Base-by-base conservation (phyloP, 2,888 invertebrate species). In the Cheiracanthium punctorium region DNA sequence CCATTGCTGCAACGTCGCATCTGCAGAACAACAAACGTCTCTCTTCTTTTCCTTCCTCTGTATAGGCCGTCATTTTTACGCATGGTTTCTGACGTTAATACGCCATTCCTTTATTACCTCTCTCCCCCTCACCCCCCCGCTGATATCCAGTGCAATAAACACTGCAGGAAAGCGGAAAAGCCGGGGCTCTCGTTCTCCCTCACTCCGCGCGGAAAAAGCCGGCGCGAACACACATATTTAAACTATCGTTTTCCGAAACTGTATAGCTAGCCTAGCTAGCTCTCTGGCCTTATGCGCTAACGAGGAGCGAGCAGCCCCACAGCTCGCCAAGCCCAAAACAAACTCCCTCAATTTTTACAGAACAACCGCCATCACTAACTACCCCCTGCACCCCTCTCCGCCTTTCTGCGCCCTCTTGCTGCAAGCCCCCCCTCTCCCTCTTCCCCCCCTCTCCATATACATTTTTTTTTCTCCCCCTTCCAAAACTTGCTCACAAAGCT, bases 321-420 rank as follows among this genome's bases (percentile, higher is more conserved):
- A 58, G 58, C 58, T 37, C 37, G 37, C 10, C 37, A 37, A 4
- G 4, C 58, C 58, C 58, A 24, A 58, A 58, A 58, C 58, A 58
- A 58, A 58, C 58, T 58, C 7, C 43, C 58, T 17, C 24, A 58
- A 58, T 58, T 58, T 58, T 58, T 58, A 58, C 58, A 24, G 58
- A 58, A 58, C 30, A 67, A 67, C 67, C 32, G 30, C 67, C 67
- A 67, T 67, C 30, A 67, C 30, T 32, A 67, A 67, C 67, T 67
- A 32, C 67, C 30, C 17, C 32, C 32, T 17, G 0, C 30, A n/a
- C 32, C 30, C 2, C 17, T 28, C 32, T 17, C 24, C 24, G 4
- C 7, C 24, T 17, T 58, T 5, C 58, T 24, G 17, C 20, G 24
- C 24, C 24, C 58, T 24, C 24, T 17, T 48, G 12, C 48, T 17